Evolutionary conservation across 2,113 vertebrate genomes (phyloP), one percentile per base, ranked within the genome.

Genomic region (Peromyscus maniculatus): DNA sequence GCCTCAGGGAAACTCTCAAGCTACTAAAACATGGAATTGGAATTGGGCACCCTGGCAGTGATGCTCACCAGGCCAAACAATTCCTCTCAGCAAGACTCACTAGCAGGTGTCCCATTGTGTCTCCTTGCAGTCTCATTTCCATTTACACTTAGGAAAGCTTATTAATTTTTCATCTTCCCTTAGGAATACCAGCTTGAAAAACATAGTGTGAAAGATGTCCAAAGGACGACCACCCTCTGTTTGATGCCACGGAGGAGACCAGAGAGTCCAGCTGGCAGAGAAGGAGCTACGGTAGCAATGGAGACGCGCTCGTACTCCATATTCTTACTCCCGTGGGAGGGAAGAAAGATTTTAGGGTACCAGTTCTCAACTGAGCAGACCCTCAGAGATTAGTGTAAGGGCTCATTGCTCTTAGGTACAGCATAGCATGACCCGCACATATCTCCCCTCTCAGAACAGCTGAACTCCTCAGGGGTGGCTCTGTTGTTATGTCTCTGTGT

Each of bases 161-260:
- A 91, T 89, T 69, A 46, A 87, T 78, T 72, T 92, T 88, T 89
- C n/a, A 86, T 91, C 78, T 94, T 96, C 31, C 21, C 12, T 12
- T 64, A 31, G 69, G 79, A 94, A 16, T 55, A 24, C 46, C 57
- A 72, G 71, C 69, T 93, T 92, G 64, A 92, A 86, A 93, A 87
- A 91, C 24, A 92, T 19, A 88, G 84, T 26, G 33, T 71, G 52
- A 91, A 79, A 83, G 87, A 67, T 12, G 77, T 36, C 66, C 31
- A 3, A 28, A 93, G 64, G 77, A 82, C 95, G 82, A 64, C 24
- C 26, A 4, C 55, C 39, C 90, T 90, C 82, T 91, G 87, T 74
- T n/a, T 92, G 69, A 78, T 19, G 22, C 66, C 3, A 4, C 0
- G 8, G 55, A 67, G 22, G 31, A 9, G 52, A 8, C 52, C 0